Conservation (phyloP, 37 sponge, comb jelly and placozoan genomes). For the Crambe crambe region DNA sequence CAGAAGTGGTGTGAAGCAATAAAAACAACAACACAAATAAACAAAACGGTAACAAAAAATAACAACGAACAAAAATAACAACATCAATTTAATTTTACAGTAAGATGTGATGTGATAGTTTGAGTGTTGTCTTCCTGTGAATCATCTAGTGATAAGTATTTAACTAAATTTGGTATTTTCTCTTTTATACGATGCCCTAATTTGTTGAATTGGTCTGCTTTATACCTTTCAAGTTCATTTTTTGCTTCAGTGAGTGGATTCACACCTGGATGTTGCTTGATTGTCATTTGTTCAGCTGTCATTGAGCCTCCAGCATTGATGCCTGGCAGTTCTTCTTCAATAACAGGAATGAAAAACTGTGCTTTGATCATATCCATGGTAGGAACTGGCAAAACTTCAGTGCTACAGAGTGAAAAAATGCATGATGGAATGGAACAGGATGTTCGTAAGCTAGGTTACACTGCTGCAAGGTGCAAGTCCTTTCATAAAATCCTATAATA, state of each 20-base stretch:
- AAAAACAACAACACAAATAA: too few relatives aligned
- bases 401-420: slow-evolving; percentile 7
- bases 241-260: neutral
- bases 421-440: neutral
- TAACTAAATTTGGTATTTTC: neutral
- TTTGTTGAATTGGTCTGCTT: neutral
- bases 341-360: slow-evolving; percentile 44
- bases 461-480: too few relatives aligned
- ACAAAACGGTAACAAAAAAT: too few relatives aligned
- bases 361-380: slow-evolving; percentile 52
- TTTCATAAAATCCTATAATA: too few relatives aligned
- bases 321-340: neutral
- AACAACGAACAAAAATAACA: too few relatives aligned
- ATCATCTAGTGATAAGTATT: neutral
- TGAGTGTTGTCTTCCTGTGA: neutral
- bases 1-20: too few relatives aligned
- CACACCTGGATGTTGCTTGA: neutral
- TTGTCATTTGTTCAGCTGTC: neutral
- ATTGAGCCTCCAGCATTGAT: neutral
- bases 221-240: neutral
- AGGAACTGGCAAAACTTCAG: slow-evolving; percentile 10
- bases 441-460: too few relatives aligned
- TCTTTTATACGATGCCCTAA: neutral
- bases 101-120: too few relatives aligned
- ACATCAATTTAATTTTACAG: too few relatives aligned